Evolutionary conservation across 2,888 invertebrate species (phyloP).

Genomic region (Latheticus oryzae): DNA sequence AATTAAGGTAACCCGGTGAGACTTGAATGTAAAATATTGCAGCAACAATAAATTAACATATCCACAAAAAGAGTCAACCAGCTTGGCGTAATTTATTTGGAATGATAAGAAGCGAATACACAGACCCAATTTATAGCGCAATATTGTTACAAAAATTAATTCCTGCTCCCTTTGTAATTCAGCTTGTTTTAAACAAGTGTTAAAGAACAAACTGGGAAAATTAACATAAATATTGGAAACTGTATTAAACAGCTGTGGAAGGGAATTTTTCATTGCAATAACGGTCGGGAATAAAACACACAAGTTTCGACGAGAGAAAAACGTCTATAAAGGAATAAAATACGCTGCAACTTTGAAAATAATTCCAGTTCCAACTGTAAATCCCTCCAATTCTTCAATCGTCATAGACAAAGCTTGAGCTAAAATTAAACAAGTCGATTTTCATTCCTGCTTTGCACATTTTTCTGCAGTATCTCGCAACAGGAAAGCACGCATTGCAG

Average conservation of each 20-base stretch:
- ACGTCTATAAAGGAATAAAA: no score
- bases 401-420: no score
- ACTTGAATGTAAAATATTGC: conserved; percentile 57
- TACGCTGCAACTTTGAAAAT: no score
- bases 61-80: conserved; percentile 56
- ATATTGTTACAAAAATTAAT: conserved; percentile 40
- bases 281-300: no score
- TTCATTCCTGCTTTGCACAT: no score
- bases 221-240: conserved; percentile 22
- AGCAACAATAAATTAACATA: conserved; percentile 57
- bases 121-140: conserved; percentile 53
- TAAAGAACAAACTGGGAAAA: conserved; percentile 10
- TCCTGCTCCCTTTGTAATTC: conserved; percentile 14
- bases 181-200: conserved; percentile 18
- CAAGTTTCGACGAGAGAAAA: no score
- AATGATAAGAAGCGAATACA: conserved; percentile 58
- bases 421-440: no score
- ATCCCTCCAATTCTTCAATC: no score
- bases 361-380: no score
- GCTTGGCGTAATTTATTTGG: conserved; percentile 52
- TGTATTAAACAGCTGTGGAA: conserved; percentile 6
- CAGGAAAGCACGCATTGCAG: conserved; percentile 7
- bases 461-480: no score
- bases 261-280: conserved; percentile 3
- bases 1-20: conserved; percentile 60